Evolutionary conservation across 2,888 invertebrate species (phyloP), one percentile per base, ranked within the genome.

Genomic region (Mimachlamys varia): DNA sequence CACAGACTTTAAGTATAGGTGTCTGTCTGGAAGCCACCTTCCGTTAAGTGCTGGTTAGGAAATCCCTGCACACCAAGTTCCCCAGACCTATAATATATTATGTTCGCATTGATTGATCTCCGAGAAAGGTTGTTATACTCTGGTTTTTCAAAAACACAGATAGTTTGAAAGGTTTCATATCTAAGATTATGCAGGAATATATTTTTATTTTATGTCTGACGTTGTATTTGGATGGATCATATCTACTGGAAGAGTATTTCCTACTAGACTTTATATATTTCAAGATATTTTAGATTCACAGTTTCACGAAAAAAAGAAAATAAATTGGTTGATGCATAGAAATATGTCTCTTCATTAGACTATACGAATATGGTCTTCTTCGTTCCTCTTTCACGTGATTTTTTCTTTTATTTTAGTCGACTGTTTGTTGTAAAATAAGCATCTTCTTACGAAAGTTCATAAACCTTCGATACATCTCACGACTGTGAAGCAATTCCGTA

Each of bases 91-190:
- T 33, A 22, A 76, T 76, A 0, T 58, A 22, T 58, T n/a, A 58
- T 58, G 58, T 58, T 58, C 58, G 76, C 33, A 3, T 12, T 76
- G 76, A 76, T 76, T 76, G 76, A 76, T 76, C 76, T 33, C 33
- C 15, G 76, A 22, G 76, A 76, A 76, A 33, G 3, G 27, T 33
- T 76, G 22, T 76, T 76, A 76, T 33, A 33, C 76, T 33, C 76
- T 76, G 76, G 10, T 12, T 12, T 33, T 76, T 3, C 17, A 76
- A 19, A 76, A 33, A 10, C 19, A 76, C 5, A 76, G 27, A 76
- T 33, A 76, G 10, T 76, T n/a, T 76, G 27, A 76, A 76, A 76
- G 76, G 76, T 76, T 33, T 76, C 76, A 76, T 76, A 76, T 76
- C 33, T 10, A 76, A 76, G 76, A 33, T 33, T 76, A 76, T 12